A percentile compares a stretch with the other conserved stretches of the same genome.
phyloP scores from a whole-genome alignment of 35 echinoderm and acorn worm species.

The Acanthaster planci region DNA sequence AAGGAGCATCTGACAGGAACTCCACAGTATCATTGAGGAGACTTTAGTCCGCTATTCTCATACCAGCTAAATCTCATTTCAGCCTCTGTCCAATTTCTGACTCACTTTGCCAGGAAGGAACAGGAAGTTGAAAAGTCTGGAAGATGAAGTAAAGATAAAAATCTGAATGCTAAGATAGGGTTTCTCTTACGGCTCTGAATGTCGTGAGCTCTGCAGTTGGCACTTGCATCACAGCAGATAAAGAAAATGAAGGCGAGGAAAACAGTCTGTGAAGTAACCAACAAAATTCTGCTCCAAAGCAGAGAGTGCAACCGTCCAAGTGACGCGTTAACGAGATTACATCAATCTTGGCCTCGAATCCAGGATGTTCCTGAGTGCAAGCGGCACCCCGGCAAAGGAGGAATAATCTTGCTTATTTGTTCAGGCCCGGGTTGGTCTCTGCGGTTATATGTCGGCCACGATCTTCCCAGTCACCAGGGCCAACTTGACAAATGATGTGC shows the following conservation, averaged over 20 bases:
- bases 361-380: slow-evolving; percentile 4
- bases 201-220: not conserved
- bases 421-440: not conserved
- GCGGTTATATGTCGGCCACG: not conserved
- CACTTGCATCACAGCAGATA: not conserved
- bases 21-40: too few relatives aligned
- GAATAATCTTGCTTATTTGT: not conserved
- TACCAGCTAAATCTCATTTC: too few relatives aligned
- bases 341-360: not conserved
- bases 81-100: too few relatives aligned
- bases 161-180: too few relatives aligned
- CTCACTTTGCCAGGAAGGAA: too few relatives aligned
- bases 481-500: slow-evolving; percentile 9
- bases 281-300: not conserved
- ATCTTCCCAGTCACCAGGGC: too few relatives aligned
- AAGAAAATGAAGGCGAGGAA: too few relatives aligned
- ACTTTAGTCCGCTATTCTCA: too few relatives aligned
- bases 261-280: too few relatives aligned
- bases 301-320: not conserved
- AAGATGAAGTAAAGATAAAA: too few relatives aligned
- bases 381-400: not conserved
- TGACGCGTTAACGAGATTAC: not conserved
- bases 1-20: too few relatives aligned
- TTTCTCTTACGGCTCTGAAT: slow-evolving; percentile 7
- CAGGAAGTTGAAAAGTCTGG: too few relatives aligned